Percentiles rank a stretch among this genome's conserved stretches.
phyloP scores from a whole-genome alignment of 2,797 vertebrate species.

The Sebastes cheni region DNA sequence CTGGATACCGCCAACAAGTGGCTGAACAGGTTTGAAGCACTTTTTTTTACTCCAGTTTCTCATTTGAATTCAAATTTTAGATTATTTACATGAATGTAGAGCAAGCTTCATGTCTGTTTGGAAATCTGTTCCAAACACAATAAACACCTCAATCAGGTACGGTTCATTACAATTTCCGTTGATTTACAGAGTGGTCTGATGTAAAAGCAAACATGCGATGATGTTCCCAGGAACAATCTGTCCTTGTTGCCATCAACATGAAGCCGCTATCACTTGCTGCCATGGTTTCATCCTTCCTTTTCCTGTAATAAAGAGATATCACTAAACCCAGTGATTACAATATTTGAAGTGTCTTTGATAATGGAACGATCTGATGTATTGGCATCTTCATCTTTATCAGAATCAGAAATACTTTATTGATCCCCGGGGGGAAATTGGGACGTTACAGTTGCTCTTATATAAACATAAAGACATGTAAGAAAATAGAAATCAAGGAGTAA shows the following conservation, averaged over 20 bases:
- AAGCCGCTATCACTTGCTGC: background rate
- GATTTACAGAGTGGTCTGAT: background rate
- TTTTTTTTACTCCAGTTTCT: too few relatives aligned
- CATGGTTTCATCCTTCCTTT: background rate
- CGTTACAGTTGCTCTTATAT: too few relatives aligned
- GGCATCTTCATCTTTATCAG: background rate
- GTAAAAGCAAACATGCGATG: slow-evolving; percentile 8
- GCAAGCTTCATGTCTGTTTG: background rate
- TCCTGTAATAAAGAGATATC: background rate
- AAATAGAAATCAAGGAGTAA: too few relatives aligned
- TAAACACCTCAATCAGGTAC: background rate
- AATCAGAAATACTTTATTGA: background rate
- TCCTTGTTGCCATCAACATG: background rate
- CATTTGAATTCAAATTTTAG: background rate
- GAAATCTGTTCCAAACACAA: background rate
- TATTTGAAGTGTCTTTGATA: background rate
- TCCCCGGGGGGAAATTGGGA: too few relatives aligned
- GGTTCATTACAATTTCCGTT: background rate
- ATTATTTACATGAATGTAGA: background rate
- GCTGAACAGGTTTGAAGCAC: slow-evolving; percentile 79
- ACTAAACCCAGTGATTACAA: background rate
- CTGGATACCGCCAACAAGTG: slow-evolving; percentile 86
- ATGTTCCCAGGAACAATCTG: background rate
- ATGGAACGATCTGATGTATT: background rate
- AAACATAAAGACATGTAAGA: too few relatives aligned